phyloP scores from a whole-genome alignment of 2,113 vertebrate species.

The Deroptyus accipitrinus region DNA sequence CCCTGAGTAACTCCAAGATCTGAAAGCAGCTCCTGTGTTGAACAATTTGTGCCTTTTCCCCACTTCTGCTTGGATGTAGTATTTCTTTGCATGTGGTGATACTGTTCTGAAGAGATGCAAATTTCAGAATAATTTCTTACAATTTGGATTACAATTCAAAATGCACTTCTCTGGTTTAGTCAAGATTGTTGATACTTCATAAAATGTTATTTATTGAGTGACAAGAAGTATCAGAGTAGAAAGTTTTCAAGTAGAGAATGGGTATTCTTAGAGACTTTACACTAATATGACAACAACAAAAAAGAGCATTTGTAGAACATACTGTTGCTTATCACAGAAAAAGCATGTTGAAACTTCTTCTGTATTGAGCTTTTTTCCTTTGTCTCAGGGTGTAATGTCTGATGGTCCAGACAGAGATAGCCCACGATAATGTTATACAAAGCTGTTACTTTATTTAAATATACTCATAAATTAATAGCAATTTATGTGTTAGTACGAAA shows the following conservation, averaged over 20 bases:
- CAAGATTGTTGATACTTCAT: neutral
- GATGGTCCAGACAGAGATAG: accelerated
- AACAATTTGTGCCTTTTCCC: neutral
- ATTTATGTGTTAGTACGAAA: neutral
- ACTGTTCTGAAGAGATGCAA: neutral
- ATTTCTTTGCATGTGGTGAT: accelerated
- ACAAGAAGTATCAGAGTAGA: neutral
- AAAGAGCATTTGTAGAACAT: neutral
- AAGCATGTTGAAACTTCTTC: accelerated
- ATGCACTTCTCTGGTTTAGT: neutral
- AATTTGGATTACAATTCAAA: neutral
- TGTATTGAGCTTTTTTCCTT: neutral
- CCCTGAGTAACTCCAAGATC: neutral
- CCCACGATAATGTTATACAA: neutral
- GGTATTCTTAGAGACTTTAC: neutral
- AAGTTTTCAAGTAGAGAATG: neutral
- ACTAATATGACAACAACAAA: neutral
- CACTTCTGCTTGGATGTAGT: accelerated
- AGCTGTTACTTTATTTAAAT: neutral
- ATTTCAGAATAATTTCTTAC: accelerated
- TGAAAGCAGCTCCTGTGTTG: accelerated
- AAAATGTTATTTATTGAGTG: neutral
- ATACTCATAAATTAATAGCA: neutral
- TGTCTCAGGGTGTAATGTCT: neutral
- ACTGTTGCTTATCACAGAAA: neutral